Evolutionary conservation across 2,797 vertebrate genomes (phyloP).

Genomic region (Champsocephalus gunnari): DNA sequence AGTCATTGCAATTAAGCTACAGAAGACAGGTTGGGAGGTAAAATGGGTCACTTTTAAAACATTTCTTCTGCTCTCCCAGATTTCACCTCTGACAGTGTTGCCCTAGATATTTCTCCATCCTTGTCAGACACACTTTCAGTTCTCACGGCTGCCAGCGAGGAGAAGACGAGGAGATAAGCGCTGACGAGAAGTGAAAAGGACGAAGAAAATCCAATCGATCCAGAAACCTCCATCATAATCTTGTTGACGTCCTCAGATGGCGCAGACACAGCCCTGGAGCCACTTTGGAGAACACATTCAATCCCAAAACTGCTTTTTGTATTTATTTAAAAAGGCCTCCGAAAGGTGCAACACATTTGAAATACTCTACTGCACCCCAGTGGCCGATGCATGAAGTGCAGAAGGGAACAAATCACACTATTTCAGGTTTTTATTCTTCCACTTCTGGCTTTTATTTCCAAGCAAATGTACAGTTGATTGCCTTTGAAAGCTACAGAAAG

Average conservation of each 20-base stretch:
- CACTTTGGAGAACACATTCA: constrained; percentile 38
- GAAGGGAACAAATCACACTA: not conserved
- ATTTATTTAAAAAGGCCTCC: not conserved
- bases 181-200: constrained; percentile 76
- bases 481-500: constrained; percentile 83
- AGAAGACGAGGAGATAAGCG: constrained; percentile 62
- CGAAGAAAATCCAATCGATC: constrained; percentile 72
- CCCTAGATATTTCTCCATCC: constrained; percentile 71
- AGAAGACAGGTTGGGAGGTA: not conserved
- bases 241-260: constrained; percentile 67
- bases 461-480: constrained; percentile 85
- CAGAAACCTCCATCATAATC: constrained; percentile 68
- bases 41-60: constrained; percentile 15
- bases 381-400: constrained; percentile 48
- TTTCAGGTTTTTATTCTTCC: constrained; percentile 16
- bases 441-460: constrained; percentile 87
- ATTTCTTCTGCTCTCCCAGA: constrained; percentile 32
- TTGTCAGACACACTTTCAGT: constrained; percentile 59
- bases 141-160: constrained; percentile 69
- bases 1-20: constrained; percentile 34
- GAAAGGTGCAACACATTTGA: not conserved
- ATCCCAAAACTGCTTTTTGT: no score
- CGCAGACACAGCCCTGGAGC: constrained; percentile 62
- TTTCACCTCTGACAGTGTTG: constrained; percentile 70
- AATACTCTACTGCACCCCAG: constrained; percentile 59